phyloP scores from a whole-genome alignment of 37 sponge, comb jelly and placozoan species.

The Lycopodina hypogea region DNA sequence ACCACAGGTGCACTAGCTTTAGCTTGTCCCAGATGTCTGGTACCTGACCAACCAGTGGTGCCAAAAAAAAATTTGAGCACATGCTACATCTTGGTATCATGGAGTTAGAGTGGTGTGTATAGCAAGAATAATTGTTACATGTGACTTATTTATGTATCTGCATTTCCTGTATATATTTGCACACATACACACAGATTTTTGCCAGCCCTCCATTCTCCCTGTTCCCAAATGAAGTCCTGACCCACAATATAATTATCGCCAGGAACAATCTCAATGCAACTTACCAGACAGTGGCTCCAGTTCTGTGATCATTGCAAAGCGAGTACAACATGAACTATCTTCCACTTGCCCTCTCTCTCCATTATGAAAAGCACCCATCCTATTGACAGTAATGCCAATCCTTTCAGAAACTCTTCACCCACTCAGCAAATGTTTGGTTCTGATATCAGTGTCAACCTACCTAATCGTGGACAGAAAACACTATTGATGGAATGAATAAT shows the following conservation, averaged over 20 bases:
- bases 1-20: no score
- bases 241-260: neutral
- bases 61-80: no score
- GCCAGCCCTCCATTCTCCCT: neutral
- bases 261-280: neutral
- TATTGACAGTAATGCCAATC: conserved; percentile 20
- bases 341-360: neutral
- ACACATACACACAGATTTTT: neutral
- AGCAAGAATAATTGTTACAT: no score
- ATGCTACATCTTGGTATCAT: no score
- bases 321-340: neutral
- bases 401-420: conserved; percentile 30
- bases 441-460: conserved; percentile 28
- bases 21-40: no score
- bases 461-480: neutral
- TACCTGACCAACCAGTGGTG: no score
- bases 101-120: no score
- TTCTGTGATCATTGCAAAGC: neutral
- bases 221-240: neutral
- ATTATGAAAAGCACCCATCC: neutral
- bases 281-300: neutral
- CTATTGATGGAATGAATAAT: neutral
- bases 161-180: no score
- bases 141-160: no score
- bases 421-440: conserved; percentile 26